Conservation (phyloP, 2,797 vertebrate genomes). For the Tarsius wallacei region DNA sequence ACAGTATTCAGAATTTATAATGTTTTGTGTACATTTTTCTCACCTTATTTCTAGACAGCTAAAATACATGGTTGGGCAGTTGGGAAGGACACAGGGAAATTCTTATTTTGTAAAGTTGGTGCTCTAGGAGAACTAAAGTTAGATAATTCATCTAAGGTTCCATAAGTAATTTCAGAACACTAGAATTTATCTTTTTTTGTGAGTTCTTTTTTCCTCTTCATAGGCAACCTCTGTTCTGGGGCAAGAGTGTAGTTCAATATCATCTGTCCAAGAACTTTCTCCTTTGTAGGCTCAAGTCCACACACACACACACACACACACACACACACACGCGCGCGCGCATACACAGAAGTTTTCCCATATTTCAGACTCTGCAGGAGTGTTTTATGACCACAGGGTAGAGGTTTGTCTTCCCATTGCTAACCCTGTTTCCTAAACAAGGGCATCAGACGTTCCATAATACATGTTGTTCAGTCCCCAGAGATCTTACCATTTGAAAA, state of each 20-base stretch:
- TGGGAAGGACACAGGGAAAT: not conserved
- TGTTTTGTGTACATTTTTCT: not conserved
- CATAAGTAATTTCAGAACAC: not conserved
- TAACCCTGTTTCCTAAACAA: not conserved
- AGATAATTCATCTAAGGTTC: not conserved
- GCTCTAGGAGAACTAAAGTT: not conserved
- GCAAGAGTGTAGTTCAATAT: not conserved
- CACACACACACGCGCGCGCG: fast-evolving
- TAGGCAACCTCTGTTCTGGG: not conserved
- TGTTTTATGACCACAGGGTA: not conserved
- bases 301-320: too few relatives aligned
- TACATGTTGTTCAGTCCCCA: not conserved
- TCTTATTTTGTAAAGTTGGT: constrained; percentile 12
- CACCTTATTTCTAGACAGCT: not conserved
- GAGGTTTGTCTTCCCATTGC: not conserved
- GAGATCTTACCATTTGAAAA: not conserved
- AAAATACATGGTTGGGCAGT: not conserved
- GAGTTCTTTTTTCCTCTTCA: not conserved
- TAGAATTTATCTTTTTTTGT: not conserved
- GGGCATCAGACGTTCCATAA: not conserved
- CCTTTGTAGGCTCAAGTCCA: not conserved
- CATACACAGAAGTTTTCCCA: fast-evolving
- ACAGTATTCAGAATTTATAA: not conserved
- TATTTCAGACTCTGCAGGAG: not conserved
- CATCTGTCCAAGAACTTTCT: not conserved